Conservation (phyloP, 2,797 vertebrate species). For the Catamblyrhynchus diadema region DNA sequence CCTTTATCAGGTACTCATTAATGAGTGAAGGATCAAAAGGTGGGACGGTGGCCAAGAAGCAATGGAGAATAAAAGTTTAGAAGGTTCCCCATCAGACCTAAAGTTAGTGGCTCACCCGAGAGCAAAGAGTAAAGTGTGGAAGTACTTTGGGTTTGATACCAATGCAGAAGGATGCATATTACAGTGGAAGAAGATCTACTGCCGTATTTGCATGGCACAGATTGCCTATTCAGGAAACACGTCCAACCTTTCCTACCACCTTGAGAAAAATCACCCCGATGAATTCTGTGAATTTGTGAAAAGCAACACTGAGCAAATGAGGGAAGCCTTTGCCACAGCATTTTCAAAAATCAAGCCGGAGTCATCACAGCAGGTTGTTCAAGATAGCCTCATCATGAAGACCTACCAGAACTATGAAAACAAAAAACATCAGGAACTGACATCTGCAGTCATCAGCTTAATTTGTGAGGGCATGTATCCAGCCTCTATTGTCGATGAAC, state of each 20-base stretch:
- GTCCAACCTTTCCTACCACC: slow-evolving; percentile 89
- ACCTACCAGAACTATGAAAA: slow-evolving; percentile 73
- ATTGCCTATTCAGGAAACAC: slow-evolving; percentile 92
- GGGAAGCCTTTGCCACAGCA: slow-evolving; percentile 81
- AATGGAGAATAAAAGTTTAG: slow-evolving; percentile 83
- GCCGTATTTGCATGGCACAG: slow-evolving; percentile 88
- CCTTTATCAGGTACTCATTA: slow-evolving; percentile 85
- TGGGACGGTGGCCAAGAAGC: slow-evolving; percentile 72
- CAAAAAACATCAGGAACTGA: slow-evolving; percentile 81
- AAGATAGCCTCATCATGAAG: slow-evolving; percentile 72
- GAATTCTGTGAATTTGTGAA: slow-evolving; percentile 88
- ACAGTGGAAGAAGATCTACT: slow-evolving; percentile 90
- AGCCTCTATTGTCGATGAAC: slow-evolving; percentile 82
- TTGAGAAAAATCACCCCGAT: slow-evolving; percentile 87
- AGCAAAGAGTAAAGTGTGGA: slow-evolving; percentile 93
- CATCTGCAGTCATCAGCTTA: slow-evolving; percentile 78
- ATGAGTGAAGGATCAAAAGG: slow-evolving; percentile 78
- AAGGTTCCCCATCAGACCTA: slow-evolving; percentile 79
- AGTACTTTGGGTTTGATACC: slow-evolving; percentile 91
- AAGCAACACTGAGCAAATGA: slow-evolving; percentile 87
- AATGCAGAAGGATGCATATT: slow-evolving; percentile 88
- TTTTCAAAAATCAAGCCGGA: slow-evolving; percentile 84
- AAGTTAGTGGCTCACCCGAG: slow-evolving; percentile 89
- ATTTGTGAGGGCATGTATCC: slow-evolving; percentile 87
- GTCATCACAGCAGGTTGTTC: slow-evolving; percentile 70